These are phyloP conservation scores for Oreortyx pictus DNA, from an alignment of 2,797 vertebrate genomes.

Conservation along the genomic window DNA sequence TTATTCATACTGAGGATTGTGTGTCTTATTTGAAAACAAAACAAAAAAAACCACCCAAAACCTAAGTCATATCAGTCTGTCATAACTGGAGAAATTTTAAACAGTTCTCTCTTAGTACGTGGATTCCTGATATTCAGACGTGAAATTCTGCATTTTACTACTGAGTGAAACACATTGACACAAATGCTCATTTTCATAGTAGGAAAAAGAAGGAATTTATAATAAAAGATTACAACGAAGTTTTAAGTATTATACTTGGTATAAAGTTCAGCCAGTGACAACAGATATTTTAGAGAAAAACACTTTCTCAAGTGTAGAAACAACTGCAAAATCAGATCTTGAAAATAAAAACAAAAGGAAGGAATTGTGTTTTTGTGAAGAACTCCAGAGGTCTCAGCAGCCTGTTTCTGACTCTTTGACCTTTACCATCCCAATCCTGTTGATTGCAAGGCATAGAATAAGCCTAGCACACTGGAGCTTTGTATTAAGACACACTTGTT, in stretches of 20 bases:
- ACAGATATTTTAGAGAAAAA: background rate
- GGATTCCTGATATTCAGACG: background rate
- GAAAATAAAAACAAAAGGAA: background rate
- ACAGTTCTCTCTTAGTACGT: background rate
- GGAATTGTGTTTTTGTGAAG: background rate
- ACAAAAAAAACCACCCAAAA: too few relatives aligned
- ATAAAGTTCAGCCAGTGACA: background rate
- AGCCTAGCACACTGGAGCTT: constrained; percentile 4
- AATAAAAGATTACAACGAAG: background rate
- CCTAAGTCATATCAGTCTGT: too few relatives aligned
- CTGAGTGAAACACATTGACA: background rate
- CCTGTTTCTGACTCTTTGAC: constrained; percentile 8
- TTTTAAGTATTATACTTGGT: background rate
- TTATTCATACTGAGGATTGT: background rate
- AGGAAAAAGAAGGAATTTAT: background rate
- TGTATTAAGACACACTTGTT: background rate
- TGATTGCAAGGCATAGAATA: constrained; percentile 7
- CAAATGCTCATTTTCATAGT: background rate
- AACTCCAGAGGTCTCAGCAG: background rate
- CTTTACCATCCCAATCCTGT: background rate
- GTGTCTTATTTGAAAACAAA: too few relatives aligned
- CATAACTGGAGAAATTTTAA: background rate
- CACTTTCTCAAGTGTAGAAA: background rate
- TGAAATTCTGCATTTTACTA: background rate
- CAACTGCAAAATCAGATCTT: background rate